Conservation (phyloP, 2,113 vertebrate genomes). For the Passer montanus region DNA sequence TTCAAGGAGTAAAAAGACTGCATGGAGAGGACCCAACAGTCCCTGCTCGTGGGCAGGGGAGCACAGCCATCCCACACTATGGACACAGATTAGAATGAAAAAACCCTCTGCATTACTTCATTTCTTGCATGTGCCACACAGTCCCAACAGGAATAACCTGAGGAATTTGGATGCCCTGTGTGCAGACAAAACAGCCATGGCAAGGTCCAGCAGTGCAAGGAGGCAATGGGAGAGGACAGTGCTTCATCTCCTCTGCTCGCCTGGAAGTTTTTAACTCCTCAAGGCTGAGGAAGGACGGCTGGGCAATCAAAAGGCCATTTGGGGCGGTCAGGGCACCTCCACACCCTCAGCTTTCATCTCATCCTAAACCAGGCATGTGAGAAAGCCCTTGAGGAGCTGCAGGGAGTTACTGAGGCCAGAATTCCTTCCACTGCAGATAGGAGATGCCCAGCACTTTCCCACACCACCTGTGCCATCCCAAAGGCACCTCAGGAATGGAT, state of each 20-base stretch:
- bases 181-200: background rate
- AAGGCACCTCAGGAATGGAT: background rate
- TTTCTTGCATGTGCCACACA: background rate
- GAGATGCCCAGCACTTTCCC: background rate
- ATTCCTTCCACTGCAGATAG: accelerated
- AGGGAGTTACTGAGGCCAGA: accelerated
- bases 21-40: background rate
- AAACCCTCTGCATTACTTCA: accelerated
- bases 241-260: background rate
- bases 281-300: accelerated
- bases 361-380: background rate
- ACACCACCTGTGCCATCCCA: background rate
- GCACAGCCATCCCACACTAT: background rate
- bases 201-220: background rate
- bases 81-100: background rate
- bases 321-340: background rate
- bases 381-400: background rate
- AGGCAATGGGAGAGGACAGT: accelerated
- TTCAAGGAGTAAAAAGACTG: background rate
- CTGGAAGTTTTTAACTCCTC: background rate
- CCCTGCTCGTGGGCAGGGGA: background rate
- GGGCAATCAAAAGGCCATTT: background rate
- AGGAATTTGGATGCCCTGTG: accelerated
- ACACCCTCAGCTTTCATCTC: background rate
- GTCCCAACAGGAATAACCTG: background rate